Conservation (phyloP, 2,797 vertebrate species). For the Gadopsis bispinosus region DNA sequence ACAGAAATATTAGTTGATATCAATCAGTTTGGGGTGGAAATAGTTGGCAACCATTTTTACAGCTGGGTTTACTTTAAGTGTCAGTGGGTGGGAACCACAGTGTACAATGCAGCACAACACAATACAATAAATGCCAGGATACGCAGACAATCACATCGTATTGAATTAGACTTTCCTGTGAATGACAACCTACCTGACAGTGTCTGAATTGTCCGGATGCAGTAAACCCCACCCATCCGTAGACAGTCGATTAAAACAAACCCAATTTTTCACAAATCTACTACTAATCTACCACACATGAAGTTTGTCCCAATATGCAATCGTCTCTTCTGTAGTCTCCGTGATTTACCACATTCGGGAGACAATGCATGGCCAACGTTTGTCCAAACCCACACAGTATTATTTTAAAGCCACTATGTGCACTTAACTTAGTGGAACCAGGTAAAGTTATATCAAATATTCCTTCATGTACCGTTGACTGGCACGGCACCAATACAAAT, state of each 20-base stretch:
- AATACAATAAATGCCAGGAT: slow-evolving; percentile 9
- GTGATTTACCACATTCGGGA: background rate
- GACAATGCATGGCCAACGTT: background rate
- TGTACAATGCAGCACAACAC: slow-evolving; percentile 21
- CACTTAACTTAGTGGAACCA: background rate
- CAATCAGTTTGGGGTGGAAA: background rate
- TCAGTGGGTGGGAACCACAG: slow-evolving; percentile 2
- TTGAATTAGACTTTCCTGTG: slow-evolving; percentile 34
- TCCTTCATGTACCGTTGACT: background rate
- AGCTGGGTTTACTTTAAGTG: background rate
- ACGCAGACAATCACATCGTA: slow-evolving; percentile 42
- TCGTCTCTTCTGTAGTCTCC: background rate
- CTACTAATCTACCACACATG: background rate
- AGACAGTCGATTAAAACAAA: background rate
- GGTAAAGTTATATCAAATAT: background rate
- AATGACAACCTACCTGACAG: slow-evolving; percentile 10
- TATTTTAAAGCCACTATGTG: background rate
- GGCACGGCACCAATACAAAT: background rate
- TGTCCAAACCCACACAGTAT: background rate
- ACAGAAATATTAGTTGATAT: background rate
- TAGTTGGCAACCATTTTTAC: background rate
- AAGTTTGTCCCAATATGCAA: background rate
- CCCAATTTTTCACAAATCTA: background rate
- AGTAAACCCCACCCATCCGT: background rate
- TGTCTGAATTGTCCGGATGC: slow-evolving; percentile 5